phyloP scores from a whole-genome alignment of 2,797 vertebrate species.

The Erpetoichthys calabaricus region DNA sequence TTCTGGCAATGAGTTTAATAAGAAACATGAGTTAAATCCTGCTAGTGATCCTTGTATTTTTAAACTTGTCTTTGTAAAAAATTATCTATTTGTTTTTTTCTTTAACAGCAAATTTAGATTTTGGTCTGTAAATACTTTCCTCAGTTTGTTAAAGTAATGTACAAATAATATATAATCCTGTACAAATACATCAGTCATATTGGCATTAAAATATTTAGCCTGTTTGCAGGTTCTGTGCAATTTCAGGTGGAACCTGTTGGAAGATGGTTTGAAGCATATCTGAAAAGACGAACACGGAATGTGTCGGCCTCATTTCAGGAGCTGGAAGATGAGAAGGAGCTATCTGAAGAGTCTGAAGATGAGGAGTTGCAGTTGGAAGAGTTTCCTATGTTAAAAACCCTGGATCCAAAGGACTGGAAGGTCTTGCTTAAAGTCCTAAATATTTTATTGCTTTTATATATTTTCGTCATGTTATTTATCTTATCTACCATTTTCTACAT shows the following conservation, averaged over 20 bases:
- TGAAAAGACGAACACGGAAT: constrained; percentile 82
- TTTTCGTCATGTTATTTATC: not conserved
- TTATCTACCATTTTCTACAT: not conserved
- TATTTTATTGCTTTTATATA: not conserved
- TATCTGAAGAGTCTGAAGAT: constrained; percentile 85
- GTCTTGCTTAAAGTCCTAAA: constrained; percentile 33
- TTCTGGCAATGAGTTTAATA: no score
- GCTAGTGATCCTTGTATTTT: no score
- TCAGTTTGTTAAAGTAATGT: no score
- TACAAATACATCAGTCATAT: no score
- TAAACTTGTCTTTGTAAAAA: no score
- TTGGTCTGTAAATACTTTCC: no score
- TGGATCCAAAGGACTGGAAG: constrained; percentile 99
- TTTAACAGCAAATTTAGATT: no score
- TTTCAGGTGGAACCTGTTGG: constrained; percentile 91
- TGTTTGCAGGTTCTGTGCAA: constrained; percentile 65
- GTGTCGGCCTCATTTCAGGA: constrained; percentile 89
- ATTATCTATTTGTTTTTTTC: no score
- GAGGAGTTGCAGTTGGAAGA: constrained; percentile 89
- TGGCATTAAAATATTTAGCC: constrained; percentile 21
- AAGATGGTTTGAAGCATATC: constrained; percentile 92
- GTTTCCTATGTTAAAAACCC: constrained; percentile 80
- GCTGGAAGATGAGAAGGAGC: constrained; percentile 85
- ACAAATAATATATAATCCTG: no score
- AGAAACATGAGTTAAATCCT: no score